Evolutionary conservation across 53 echinoderm and acorn worm species (phyloP), one percentile per base, ranked within the genome.

Genomic region (Astropecten irregularis): DNA sequence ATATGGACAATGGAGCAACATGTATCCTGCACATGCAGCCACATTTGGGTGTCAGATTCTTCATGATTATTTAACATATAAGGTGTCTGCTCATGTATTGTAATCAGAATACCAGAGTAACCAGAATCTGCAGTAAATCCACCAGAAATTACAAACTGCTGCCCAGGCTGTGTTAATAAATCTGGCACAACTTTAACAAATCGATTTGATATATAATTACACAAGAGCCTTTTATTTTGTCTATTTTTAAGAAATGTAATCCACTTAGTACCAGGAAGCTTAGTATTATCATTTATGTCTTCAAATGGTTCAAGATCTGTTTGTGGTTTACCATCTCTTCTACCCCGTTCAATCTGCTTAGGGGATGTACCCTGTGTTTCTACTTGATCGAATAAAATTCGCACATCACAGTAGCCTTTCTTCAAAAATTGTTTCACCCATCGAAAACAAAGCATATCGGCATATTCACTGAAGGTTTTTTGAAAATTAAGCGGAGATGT

Each of bases 41-140:
- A 91, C 32, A 91, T 87, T 13, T 83, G 87, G 1, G 91, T 84
- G 30, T 91, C 87, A 9, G 88, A 68, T 50, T 91, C 87, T 39
- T 91, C 91, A 53, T 91, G 87, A 49, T 91, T 91, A 27, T 55
- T 76, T 19, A 10, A 36, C 22, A 30, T 1, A 36, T 13, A 34
- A 76, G 55, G 39, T 5, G 58, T 14, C 10, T 16, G 22, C 9
- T 56, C 21, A 56, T 57, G 21, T 9, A 20, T 19, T 2, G 76
- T 31, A 56, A 57, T 40, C 57, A 22, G 38, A 76, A 36, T 42
- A 20, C 55, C 47, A 46, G 76, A 36, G 37, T 37, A 55, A 37
- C 39, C 37, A 18, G 14, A 19, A 76, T 57, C 25, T 15, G 22
- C 33, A 36, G 67, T 36, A 81, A 87, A 87, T 16, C 55, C 87